Base-by-base conservation (phyloP, 2,113 vertebrate species). In the Laterallus jamaicensis region DNA sequence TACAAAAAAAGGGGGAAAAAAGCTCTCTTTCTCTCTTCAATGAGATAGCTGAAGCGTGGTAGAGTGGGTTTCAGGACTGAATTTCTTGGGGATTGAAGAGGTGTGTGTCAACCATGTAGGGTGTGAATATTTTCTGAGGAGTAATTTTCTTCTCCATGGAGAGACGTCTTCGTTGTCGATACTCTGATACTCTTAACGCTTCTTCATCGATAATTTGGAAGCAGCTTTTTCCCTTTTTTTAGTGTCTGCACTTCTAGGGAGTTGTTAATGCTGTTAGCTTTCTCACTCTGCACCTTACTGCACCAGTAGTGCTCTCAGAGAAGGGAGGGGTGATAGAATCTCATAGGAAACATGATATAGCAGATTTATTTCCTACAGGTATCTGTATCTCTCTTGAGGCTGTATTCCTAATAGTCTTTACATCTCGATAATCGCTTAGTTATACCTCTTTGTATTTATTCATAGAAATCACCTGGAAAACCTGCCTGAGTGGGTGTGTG, bases 401-500 rank as follows among this genome's bases (percentile, higher is more conserved):
- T 80, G 32, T 78, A 18, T 56, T 88, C 54, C 37, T 76, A 82
- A 56, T 54, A 80, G 26, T 20, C 6, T 49, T 91, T 91, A 32
- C 26, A 42, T 91, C 40, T 90, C 5, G 12, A 75, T 75, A 69
- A 54, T 40, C 12, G 0, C 90, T 91, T 87, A 82, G 54, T 75
- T 90, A 18, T 24, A 70, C 25, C 63, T 90, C 60, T 73, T 90
- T 91, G 13, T 96, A 14, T 95, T 91, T 81, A 26, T 69, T 86
- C 88, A 56, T 86, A 99, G 99, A 97, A 99, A 99, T 98, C 96
- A 94, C 71, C 97, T 99, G 97, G 99, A 99, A 97, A 98, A 91
- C 32, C 89, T 99, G 87, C 99, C 99, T 78, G 99, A 99, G 78
- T 99, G 99, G 99, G 96, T 99, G 67, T 99, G 98, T 97, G 99